These are phyloP conservation scores for Lethrus apterus DNA, from an alignment of 1,140 invertebrate genomes.

Conservation along the genomic window DNA sequence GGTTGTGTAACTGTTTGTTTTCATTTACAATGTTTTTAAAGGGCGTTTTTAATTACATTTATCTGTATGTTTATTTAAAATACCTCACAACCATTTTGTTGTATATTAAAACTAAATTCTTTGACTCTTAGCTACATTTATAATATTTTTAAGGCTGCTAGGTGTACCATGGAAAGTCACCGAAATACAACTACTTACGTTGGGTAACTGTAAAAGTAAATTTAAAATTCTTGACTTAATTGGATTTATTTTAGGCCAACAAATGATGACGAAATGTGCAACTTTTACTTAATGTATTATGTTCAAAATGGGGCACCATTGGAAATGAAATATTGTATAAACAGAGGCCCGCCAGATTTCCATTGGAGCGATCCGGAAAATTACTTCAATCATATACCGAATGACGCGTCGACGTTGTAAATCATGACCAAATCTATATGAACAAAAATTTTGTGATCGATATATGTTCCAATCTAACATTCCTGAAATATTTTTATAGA, in stretches of 20 bases:
- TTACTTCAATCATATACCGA: constrained; percentile 71
- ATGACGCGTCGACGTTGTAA: constrained; percentile 52
- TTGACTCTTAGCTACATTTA: not conserved
- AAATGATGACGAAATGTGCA: constrained; percentile 97
- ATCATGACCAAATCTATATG: no score
- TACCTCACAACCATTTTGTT: no score
- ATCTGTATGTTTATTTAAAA: no score
- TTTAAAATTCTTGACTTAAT: not conserved
- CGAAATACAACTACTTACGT: constrained; percentile 58
- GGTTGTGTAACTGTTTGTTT: no score
- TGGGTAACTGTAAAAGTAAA: constrained; percentile 55
- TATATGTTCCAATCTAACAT: no score
- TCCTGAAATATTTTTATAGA: no score
- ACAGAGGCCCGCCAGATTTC: constrained; percentile 70
- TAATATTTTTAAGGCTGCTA: constrained; percentile 55
- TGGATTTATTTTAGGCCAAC: constrained; percentile 56
- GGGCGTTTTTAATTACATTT: no score
- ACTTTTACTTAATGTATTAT: constrained; percentile 99
- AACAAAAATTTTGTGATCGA: no score
- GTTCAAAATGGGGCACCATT: constrained; percentile 75
- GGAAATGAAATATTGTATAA: constrained; percentile 79
- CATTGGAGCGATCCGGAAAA: constrained; percentile 61
- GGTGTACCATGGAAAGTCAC: constrained; percentile 83
- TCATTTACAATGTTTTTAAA: no score
- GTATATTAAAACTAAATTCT: no score